Percentiles rank a stretch among this genome's conserved stretches.
These are phyloP conservation scores for Seira sanloemensis DNA, from an alignment of 2,888 invertebrate species.

Conservation along the genomic window DNA sequence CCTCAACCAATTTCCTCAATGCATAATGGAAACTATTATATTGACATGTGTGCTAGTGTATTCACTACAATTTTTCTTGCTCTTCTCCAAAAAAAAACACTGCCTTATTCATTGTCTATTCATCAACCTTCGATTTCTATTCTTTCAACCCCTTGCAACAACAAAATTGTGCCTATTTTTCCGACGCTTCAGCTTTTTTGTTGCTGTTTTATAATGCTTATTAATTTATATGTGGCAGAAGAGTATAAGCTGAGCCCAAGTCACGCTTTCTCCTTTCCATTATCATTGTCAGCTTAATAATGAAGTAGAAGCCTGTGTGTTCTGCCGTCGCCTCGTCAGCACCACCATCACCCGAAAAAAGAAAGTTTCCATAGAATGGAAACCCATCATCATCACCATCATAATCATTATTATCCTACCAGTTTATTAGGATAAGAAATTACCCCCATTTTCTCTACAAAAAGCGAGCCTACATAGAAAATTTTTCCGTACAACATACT, in stretches of 20 bases:
- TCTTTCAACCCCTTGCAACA: neutral
- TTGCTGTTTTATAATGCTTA: neutral
- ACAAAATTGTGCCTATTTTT: constrained; percentile 9
- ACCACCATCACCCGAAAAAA: neutral
- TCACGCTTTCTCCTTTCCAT: neutral
- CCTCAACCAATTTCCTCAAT: neutral
- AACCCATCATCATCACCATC: neutral
- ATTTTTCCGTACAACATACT: no score
- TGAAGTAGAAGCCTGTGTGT: neutral
- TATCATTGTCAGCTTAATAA: neutral
- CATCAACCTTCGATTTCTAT: constrained; percentile 37
- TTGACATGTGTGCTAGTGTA: no score
- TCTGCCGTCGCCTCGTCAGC: neutral
- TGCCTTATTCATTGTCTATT: constrained; percentile 20
- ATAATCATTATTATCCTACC: neutral
- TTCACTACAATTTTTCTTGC: neutral
- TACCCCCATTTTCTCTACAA: neutral
- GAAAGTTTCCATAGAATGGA: neutral
- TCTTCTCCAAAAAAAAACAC: neutral
- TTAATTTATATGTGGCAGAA: neutral
- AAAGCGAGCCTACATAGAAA: neutral
- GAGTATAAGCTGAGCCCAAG: neutral
- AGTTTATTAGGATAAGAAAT: neutral
- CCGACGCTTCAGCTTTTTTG: neutral
- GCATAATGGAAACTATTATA: neutral